Conservation (phyloP, 2,888 invertebrate species). For the Eremobia ochroleuca region DNA sequence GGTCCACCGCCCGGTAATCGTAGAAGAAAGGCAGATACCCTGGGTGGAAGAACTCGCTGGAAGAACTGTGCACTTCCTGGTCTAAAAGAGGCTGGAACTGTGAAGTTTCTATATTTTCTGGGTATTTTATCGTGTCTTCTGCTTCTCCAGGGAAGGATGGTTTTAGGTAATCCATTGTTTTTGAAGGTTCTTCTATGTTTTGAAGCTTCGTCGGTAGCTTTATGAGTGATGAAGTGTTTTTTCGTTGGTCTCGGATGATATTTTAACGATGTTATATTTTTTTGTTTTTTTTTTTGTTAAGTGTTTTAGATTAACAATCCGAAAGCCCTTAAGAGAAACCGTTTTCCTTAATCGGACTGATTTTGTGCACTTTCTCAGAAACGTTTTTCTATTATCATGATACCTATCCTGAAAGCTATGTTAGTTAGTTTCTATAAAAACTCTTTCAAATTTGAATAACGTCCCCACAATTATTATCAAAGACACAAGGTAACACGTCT, state of each 20-base stretch:
- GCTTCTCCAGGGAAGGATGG: conserved; percentile 74
- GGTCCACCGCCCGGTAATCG: conserved; percentile 75
- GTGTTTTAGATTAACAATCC: background rate
- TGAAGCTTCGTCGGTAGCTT: background rate
- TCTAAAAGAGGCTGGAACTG: conserved; percentile 55
- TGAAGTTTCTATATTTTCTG: conserved; percentile 41
- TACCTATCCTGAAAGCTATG: background rate
- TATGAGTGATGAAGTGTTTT: background rate
- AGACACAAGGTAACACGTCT: conserved; percentile 52
- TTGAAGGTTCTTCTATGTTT: background rate
- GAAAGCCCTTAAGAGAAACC: background rate
- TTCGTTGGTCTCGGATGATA: background rate
- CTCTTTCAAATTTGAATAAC: background rate
- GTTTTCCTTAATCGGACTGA: background rate
- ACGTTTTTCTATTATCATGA: too few species aligned
- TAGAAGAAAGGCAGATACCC: conserved; percentile 80
- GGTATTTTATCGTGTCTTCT: conserved; percentile 60
- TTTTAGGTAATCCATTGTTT: conserved; percentile 78
- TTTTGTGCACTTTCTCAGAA: too few species aligned
- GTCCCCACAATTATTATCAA: background rate
- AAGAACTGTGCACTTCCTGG: conserved; percentile 53
- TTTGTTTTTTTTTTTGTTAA: background rate
- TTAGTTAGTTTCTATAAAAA: background rate
- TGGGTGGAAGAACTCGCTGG: conserved; percentile 69
- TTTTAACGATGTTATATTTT: background rate